Evolutionary conservation across 1,140 invertebrate genomes (phyloP).

Genomic region (Teleogryllus occipitalis): DNA sequence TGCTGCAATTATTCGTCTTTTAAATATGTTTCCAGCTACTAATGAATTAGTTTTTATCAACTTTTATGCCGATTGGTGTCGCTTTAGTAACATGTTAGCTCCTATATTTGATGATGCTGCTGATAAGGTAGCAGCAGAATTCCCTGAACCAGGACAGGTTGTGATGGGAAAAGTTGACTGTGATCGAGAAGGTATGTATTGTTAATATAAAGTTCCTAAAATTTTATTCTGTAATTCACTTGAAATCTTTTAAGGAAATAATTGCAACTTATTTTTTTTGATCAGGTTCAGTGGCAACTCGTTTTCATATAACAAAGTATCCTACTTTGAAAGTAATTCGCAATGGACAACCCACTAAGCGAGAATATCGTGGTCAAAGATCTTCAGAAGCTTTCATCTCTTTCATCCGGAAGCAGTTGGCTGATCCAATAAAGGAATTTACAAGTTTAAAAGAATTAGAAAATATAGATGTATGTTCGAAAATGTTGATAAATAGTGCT

Average conservation of each 20-base stretch:
- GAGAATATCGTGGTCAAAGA: conserved; percentile 61
- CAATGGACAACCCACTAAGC: conserved; percentile 87
- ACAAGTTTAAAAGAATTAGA: conserved; percentile 62
- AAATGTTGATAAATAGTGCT: conserved; percentile 7
- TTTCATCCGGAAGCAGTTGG: conserved; percentile 69
- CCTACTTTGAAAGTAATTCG: conserved; percentile 94
- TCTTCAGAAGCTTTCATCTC: conserved; percentile 43
- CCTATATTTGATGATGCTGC: conserved; percentile 96
- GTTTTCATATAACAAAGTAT: conserved; percentile 96
- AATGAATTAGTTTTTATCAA: conserved; percentile 97
- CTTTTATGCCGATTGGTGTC: conserved; percentile 98
- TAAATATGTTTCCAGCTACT: conserved; percentile 56
- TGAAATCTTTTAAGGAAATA: not conserved
- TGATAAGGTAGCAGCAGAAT: conserved; percentile 70
- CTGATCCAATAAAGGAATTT: conserved; percentile 81
- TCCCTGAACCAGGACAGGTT: conserved; percentile 73
- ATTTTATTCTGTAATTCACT: not conserved
- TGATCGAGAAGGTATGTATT: conserved; percentile 73
- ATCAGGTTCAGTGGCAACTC: conserved; percentile 65
- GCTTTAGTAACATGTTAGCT: conserved; percentile 88
- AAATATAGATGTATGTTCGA: conserved; percentile 57
- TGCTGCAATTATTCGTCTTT: too few species aligned
- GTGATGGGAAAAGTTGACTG: conserved; percentile 96
- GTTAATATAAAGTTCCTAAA: not conserved
- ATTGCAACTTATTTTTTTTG: not conserved